A percentile compares a stretch with the other conserved stretches of the same genome.
Evolutionary conservation across 2,797 vertebrate genomes (phyloP).

Genomic region (Threskiornis aethiopicus): DNA sequence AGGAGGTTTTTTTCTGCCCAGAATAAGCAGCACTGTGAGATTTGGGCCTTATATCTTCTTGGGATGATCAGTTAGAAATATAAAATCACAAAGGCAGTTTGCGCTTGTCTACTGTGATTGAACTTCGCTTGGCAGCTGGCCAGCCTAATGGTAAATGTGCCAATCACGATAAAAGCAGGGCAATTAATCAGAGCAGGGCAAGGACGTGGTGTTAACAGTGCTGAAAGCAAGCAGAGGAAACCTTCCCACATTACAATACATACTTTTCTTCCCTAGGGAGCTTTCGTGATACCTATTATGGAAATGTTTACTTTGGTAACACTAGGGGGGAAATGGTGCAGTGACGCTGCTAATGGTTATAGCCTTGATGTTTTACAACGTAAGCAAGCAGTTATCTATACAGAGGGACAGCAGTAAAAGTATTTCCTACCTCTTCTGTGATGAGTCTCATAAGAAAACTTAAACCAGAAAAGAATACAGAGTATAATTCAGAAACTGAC

Average conservation of each 20-base stretch:
- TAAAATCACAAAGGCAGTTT: neutral
- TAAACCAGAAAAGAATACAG: neutral
- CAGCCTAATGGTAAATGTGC: neutral
- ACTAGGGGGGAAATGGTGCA: neutral
- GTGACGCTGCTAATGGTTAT: neutral
- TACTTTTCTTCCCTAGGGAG: slow-evolving; percentile 17
- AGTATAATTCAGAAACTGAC: neutral
- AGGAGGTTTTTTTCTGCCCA: neutral
- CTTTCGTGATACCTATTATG: slow-evolving; percentile 5
- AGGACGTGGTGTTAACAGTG: neutral
- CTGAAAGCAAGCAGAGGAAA: slow-evolving; percentile 13
- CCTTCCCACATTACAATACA: neutral
- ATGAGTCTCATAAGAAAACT: neutral
- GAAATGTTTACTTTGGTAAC: slow-evolving; percentile 7
- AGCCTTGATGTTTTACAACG: neutral
- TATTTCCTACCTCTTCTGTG: neutral
- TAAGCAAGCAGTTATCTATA: neutral
- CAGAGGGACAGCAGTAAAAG: neutral
- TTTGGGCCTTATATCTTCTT: neutral
- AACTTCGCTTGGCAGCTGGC: neutral
- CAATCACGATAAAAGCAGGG: slow-evolving; percentile 26
- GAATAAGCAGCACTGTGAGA: neutral
- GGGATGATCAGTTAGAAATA: neutral
- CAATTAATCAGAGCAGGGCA: slow-evolving; percentile 40
- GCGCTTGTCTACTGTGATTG: neutral